Evolutionary conservation across 2,113 vertebrate species (phyloP), one percentile per base, ranked within the genome.

Genomic region (Geococcyx californianus): DNA sequence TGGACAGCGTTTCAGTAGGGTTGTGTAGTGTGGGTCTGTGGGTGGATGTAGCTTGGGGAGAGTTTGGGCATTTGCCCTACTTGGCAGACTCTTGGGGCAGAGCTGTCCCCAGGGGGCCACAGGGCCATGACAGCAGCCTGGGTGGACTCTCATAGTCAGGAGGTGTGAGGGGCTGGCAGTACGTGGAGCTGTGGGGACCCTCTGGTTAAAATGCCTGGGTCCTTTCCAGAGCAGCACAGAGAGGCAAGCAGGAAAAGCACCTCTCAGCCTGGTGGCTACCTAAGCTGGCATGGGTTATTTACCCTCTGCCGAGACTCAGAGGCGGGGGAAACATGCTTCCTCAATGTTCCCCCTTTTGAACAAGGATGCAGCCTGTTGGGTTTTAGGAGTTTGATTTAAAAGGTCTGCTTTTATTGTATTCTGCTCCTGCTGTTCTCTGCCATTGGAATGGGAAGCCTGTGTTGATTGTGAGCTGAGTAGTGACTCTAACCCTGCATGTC

Each of bases 401-500:
- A 58, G 49, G 28, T 2, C 44, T 18, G 13, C 23, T 75, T 56
- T 58, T 8, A n/a, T 17, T 63, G 34, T 21, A 13, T 19, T 49
- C 49, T 16, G 17, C 2, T 2, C 49, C 13, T 42, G 49, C 44
- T 49, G 5, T 28, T 29, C 16, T 49, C 36, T 59, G 44, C 69
- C 1, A 0, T 31, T 66, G 44, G 72, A 38, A 66, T 1, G 25
- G 38, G 72, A 64, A 87, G 52, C 20, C 67, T 0, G 1, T 26
- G 64, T 31, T 2, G 3, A 16, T 26, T 2, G 7, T 13, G 24
- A 59, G 36, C 17, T 52, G 36, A 25, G 75, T 0, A 7, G 24
- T 49, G 64, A 66, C 11, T 40, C 38, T 34, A 54, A 26, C n/a
- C 29, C 38, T 26, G 7, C 1, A 3, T 38, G 19, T 72, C 70